Evolutionary conservation across 2,797 vertebrate species (phyloP).

Genomic region (Sebastolobus altivelis): DNA sequence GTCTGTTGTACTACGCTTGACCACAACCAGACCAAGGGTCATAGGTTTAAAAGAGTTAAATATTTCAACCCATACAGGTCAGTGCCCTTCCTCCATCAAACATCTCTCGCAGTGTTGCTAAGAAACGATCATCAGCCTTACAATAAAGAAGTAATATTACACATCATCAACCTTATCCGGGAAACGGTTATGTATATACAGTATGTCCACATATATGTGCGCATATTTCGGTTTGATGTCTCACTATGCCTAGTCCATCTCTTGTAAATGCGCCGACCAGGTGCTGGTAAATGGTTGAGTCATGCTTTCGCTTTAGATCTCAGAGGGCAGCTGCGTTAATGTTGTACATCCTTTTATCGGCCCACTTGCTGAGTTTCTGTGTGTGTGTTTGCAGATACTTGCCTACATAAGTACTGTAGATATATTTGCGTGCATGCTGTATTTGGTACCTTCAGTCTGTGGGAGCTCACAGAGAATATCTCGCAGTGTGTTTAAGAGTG

Average conservation of each 20-base stretch:
- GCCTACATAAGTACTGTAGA: conserved; percentile 19
- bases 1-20: background rate
- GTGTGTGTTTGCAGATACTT: conserved; percentile 8
- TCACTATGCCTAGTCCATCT: background rate
- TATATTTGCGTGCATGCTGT: conserved; percentile 11
- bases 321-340: conserved; percentile 48
- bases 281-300: conserved; percentile 65
- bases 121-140: background rate
- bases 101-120: background rate
- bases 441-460: conserved; percentile 24
- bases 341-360: conserved; percentile 45
- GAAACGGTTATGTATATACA: background rate
- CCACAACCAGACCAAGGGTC: background rate
- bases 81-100: background rate
- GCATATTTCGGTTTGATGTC: background rate
- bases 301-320: conserved; percentile 56
- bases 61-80: background rate
- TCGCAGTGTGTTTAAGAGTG: background rate
- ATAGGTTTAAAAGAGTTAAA: background rate
- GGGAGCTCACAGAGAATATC: conserved; percentile 5
- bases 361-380: conserved; percentile 37
- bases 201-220: background rate
- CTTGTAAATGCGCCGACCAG: conserved; percentile 55
- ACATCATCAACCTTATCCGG: background rate
- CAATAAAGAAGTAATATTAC: background rate